Base-by-base conservation (phyloP, 1,140 invertebrate genomes). In the Solen grandis region DNA sequence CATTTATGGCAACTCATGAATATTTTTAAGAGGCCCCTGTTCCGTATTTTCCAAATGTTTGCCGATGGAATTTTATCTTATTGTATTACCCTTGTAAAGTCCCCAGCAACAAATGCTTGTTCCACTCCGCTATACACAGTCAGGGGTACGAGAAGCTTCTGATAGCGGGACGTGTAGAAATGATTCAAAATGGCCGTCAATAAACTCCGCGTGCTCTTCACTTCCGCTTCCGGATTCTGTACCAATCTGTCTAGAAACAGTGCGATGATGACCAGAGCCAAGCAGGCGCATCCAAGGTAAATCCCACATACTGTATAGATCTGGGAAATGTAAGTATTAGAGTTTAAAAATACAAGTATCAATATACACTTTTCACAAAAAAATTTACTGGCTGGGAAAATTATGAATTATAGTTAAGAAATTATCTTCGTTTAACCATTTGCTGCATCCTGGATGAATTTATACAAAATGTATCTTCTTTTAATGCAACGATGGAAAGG, bases 81-180 rank as follows among this genome's bases (percentile, higher is more conserved):
- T n/a, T n/a, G n/a, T n/a, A 62, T 52, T 74, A 96, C 96, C 93
- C 96, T 96, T 19, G 97, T 98, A 89, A 96, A 99, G 85, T 99
- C 97, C 62, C 97, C 97, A 25, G 96, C 96, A 79, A 98, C 96
- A 92, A 98, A 99, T 0, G 97, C 97, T 91, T 99, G 97, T 91
- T 99, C 97, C 94, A 99, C 96, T 66, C 97, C 98, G 85, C 97
- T 99, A 95, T 96, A 99, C 31, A 99, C 92, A 0, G 97, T 99
- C 77, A 99, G 95, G 0, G 97, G 97, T 86, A 99, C 98, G 8
- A 99, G 94, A 0, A 99, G 93, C 85, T 98, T 95, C 88, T 98
- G 97, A 52, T 92, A 88, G 90, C 97, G 97, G 63, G 85, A 74
- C 22, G 75, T 52, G 92, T 96, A 97, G 82, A 97, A 93, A 87